Evolutionary conservation across 1,140 invertebrate species (phyloP).

Genomic region (Aradophagus sp.): DNA sequence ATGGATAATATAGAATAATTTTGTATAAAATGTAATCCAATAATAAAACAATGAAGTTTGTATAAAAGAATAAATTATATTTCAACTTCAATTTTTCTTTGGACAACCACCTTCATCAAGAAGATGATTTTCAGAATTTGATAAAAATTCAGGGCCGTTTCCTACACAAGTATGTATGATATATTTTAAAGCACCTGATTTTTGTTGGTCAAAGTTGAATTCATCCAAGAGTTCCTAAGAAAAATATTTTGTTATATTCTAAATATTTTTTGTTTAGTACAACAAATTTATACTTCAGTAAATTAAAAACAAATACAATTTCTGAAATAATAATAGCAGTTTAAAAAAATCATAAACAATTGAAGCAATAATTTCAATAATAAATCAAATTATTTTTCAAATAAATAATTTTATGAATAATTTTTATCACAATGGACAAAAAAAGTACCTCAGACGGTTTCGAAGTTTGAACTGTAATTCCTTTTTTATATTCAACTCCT

Average conservation of each 20-base stretch:
- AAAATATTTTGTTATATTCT: too few relatives aligned
- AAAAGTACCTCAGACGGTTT: slow-evolving; percentile 63
- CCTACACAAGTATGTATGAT: slow-evolving; percentile 89
- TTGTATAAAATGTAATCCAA: too few relatives aligned
- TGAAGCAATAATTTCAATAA: too few relatives aligned
- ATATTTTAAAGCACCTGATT: slow-evolving; percentile 82
- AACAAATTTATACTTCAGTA: too few relatives aligned
- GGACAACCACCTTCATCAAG: slow-evolving; percentile 65
- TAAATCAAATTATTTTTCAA: slow-evolving; percentile 7
- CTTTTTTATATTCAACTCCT: slow-evolving; percentile 76
- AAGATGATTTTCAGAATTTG: slow-evolving; percentile 76
- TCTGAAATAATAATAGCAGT: too few relatives aligned
- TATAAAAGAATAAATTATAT: slow-evolving; percentile 8
- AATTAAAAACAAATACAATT: too few relatives aligned
- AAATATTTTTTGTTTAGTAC: too few relatives aligned
- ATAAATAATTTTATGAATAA: too few relatives aligned
- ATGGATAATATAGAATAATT: too few relatives aligned
- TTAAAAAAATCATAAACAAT: too few relatives aligned
- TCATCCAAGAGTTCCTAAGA: slow-evolving; percentile 71
- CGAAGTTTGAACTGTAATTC: slow-evolving; percentile 70
- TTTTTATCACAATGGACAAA: too few relatives aligned
- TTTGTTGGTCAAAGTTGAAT: slow-evolving; percentile 70
- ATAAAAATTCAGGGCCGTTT: slow-evolving; percentile 78
- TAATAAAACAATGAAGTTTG: too few relatives aligned
- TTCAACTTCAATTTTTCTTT: slow-evolving; percentile 13